phyloP scores from a whole-genome alignment of 2,888 invertebrate genomes.

The Pemphredon lugubris region DNA sequence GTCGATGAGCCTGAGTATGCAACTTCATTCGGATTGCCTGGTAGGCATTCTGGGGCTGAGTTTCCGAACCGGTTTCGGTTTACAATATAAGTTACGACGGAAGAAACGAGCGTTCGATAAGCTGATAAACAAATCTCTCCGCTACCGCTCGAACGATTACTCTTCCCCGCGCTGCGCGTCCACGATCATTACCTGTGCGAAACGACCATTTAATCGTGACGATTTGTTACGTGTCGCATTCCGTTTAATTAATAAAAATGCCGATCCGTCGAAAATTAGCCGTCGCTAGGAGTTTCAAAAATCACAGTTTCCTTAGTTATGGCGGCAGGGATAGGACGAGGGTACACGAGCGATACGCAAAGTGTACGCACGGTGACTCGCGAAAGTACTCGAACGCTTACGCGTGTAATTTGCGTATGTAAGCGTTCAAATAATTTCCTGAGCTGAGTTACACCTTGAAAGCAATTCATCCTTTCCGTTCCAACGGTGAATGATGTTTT shows the following conservation, averaged over 20 bases:
- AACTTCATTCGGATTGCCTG: slow-evolving; percentile 64
- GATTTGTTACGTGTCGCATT: slow-evolving; percentile 50
- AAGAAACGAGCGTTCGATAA: slow-evolving; percentile 63
- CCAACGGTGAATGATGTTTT: too few relatives aligned
- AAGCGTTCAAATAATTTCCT: too few relatives aligned
- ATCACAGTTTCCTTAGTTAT: too few relatives aligned
- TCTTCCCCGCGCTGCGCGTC: slow-evolving; percentile 40
- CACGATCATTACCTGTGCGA: slow-evolving; percentile 45
- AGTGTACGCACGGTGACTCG: too few relatives aligned
- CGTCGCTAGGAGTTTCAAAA: too few relatives aligned
- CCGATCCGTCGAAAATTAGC: slow-evolving; percentile 28
- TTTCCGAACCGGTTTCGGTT: slow-evolving; percentile 65
- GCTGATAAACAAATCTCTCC: slow-evolving; percentile 68
- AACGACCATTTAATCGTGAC: slow-evolving; percentile 56
- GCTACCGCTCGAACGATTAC: slow-evolving; percentile 62
- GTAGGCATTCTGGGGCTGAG: slow-evolving; percentile 46
- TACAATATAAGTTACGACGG: slow-evolving; percentile 64
- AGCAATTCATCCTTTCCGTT: too few relatives aligned
- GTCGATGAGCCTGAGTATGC: slow-evolving; percentile 63
- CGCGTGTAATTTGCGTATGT: too few relatives aligned
- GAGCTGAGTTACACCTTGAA: too few relatives aligned
- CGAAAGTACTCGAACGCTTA: too few relatives aligned
- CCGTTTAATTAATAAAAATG: slow-evolving; percentile 51
- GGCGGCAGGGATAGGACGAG: too few relatives aligned
- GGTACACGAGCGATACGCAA: too few relatives aligned